phyloP scores from a whole-genome alignment of 2,797 vertebrate genomes.

The Buceros bicornis region DNA sequence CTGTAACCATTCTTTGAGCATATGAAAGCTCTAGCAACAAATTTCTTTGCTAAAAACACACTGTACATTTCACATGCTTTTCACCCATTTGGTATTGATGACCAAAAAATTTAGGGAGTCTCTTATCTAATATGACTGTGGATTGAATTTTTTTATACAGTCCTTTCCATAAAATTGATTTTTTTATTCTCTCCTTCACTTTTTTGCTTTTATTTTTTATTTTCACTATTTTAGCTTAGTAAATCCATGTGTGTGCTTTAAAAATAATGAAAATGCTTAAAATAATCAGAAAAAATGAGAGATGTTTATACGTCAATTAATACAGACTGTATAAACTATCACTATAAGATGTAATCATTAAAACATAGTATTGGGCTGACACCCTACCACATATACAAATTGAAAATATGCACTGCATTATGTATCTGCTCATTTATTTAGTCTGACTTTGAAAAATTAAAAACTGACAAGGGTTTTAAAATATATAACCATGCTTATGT shows the following conservation, averaged over 20 bases:
- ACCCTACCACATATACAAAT: slow-evolving; percentile 73
- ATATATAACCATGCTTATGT: slow-evolving; percentile 73
- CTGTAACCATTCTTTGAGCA: slow-evolving; percentile 54
- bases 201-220: slow-evolving; percentile 64
- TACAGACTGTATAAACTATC: slow-evolving; percentile 40
- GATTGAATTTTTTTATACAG: slow-evolving; percentile 61
- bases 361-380: slow-evolving; percentile 64
- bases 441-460: slow-evolving; percentile 76
- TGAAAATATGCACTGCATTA: slow-evolving; percentile 82
- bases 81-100: slow-evolving; percentile 75
- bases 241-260: slow-evolving; percentile 71
- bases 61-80: slow-evolving; percentile 40
- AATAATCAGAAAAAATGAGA: slow-evolving; percentile 45
- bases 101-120: too few relatives aligned
- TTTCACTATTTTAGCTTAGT: slow-evolving; percentile 63
- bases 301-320: slow-evolving; percentile 47
- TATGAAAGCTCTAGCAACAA: slow-evolving; percentile 65
- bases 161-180: slow-evolving; percentile 57
- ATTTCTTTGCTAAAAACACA: slow-evolving; percentile 33
- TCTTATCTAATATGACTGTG: too few relatives aligned
- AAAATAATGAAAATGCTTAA: slow-evolving; percentile 42
- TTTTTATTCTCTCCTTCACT: slow-evolving; percentile 76
- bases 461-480: slow-evolving; percentile 77
- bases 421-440: slow-evolving; percentile 77
- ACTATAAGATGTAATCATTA: slow-evolving; percentile 63